Conservation (phyloP, 2,797 vertebrate species). For the Nannoperca australis region DNA sequence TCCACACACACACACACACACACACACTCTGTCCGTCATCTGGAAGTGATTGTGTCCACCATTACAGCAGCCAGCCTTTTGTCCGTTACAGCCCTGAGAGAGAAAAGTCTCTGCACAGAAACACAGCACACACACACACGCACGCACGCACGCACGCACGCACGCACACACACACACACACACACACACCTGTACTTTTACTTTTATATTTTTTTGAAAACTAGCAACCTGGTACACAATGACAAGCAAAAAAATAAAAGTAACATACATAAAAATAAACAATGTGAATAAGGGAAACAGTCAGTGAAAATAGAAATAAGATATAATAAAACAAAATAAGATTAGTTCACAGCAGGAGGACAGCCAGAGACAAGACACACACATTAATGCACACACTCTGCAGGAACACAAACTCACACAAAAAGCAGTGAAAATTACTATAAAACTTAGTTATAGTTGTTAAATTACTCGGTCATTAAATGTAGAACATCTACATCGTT, state of each 20-base stretch:
- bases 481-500: conserved; percentile 12
- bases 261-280: too few relatives aligned
- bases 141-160: background rate
- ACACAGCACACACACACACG: conserved; percentile 19
- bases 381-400: background rate
- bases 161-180: background rate
- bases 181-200: too few relatives aligned
- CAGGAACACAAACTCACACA: background rate
- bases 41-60: conserved; percentile 73
- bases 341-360: too few relatives aligned
- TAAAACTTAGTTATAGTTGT: too few relatives aligned
- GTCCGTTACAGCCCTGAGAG: conserved; percentile 42
- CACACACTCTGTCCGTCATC: conserved; percentile 54
- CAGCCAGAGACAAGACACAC: too few relatives aligned
- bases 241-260: too few relatives aligned
- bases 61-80: conserved; percentile 72
- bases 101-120: conserved; percentile 26
- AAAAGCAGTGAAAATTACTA: conserved; percentile 6
- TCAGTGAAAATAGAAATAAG: too few relatives aligned
- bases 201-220: too few relatives aligned
- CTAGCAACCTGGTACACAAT: too few relatives aligned
- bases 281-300: too few relatives aligned
- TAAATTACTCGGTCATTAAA: too few relatives aligned
- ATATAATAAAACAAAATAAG: too few relatives aligned
- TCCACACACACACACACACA: conserved; percentile 45